Evolutionary conservation across 1,140 invertebrate genomes (phyloP).

Genomic region (Drosophila subobscura): DNA sequence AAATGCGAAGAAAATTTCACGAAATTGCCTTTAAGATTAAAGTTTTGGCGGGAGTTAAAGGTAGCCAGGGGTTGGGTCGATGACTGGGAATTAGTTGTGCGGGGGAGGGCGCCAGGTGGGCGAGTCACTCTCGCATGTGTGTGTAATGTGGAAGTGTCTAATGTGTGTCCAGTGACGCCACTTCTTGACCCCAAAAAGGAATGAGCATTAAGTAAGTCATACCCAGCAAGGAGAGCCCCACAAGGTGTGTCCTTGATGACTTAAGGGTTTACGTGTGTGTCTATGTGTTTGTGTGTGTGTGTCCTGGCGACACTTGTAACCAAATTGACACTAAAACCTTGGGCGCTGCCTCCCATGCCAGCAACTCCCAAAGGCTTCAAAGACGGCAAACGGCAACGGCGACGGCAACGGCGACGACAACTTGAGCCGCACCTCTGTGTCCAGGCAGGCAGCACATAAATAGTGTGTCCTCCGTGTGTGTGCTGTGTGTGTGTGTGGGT

Average conservation of each 20-base stretch:
- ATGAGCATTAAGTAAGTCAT: conserved; percentile 40
- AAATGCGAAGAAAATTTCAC: conserved; percentile 40
- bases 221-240: conserved; percentile 40
- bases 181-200: conserved; percentile 75
- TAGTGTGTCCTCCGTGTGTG: conserved; percentile 22
- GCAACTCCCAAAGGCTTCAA: conserved; percentile 62
- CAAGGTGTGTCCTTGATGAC: conserved; percentile 51
- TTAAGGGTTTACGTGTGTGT: conserved; percentile 54
- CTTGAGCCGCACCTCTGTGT: conserved; percentile 73
- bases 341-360: conserved; percentile 9
- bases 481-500: conserved; percentile 7
- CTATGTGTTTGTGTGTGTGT: conserved; percentile 22
- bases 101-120: conserved; percentile 32
- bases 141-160: too few relatives aligned
- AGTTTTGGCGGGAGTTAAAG: conserved; percentile 42
- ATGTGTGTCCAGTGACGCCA: conserved; percentile 31
- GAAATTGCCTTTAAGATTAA: conserved; percentile 78
- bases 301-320: conserved; percentile 62
- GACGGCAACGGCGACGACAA: conserved; percentile 47
- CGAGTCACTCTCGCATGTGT: neutral
- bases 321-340: conserved; percentile 73
- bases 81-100: conserved; percentile 51
- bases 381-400: conserved; percentile 46
- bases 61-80: too few relatives aligned
- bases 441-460: conserved; percentile 58